Conservation (phyloP, 2,888 invertebrate genomes). For the Tillus elongatus region DNA sequence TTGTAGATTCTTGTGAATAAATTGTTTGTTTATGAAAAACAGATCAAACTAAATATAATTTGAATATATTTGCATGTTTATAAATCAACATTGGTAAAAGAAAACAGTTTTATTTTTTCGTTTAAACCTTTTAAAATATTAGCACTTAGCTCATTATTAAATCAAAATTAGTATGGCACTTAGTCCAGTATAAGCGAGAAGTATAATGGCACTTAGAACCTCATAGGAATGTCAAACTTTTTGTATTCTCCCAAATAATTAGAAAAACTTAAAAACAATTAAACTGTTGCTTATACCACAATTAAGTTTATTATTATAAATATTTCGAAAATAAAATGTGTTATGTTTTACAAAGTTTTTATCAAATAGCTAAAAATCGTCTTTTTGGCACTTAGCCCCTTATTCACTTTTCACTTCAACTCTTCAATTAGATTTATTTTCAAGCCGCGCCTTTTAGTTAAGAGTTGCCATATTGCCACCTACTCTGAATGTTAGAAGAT, state of each 20-base stretch:
- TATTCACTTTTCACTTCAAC: not conserved
- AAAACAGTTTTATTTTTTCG: not conserved
- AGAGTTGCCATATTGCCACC: too few relatives aligned
- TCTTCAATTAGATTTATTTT: too few relatives aligned
- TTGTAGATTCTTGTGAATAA: not conserved
- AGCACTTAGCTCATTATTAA: conserved; percentile 1
- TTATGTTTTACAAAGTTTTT: conserved; percentile 1
- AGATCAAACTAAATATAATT: not conserved
- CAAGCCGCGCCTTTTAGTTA: too few relatives aligned
- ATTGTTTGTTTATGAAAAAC: not conserved
- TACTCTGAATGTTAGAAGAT: too few relatives aligned
- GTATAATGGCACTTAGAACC: conserved; percentile 3
- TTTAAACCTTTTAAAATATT: not conserved
- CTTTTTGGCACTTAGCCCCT: not conserved
- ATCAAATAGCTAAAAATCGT: not conserved
- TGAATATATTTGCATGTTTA: not conserved
- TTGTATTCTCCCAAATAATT: not conserved
- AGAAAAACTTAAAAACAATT: not conserved
- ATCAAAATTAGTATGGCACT: conserved; percentile 1
- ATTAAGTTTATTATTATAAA: not conserved
- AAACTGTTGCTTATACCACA: conserved; percentile 1
- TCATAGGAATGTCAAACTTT: not conserved
- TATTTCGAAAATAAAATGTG: conserved; percentile 1
- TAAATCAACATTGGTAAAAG: not conserved
- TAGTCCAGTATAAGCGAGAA: not conserved